These are phyloP conservation scores for Chiloscyllium plagiosum DNA, from an alignment of 2,113 vertebrate species.

Conservation along the genomic window DNA sequence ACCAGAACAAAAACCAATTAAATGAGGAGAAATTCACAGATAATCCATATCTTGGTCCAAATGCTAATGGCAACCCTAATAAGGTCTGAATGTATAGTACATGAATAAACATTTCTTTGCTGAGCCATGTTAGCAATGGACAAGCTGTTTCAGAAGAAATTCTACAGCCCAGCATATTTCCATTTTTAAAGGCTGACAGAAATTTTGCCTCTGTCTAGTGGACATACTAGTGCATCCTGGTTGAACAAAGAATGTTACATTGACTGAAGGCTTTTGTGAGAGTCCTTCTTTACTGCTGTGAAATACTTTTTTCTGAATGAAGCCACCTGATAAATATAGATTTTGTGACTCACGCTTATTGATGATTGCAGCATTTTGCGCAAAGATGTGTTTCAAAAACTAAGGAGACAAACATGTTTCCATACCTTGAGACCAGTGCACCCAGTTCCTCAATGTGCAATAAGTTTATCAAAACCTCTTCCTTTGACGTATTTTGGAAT, in stretches of 20 bases:
- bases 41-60: not conserved
- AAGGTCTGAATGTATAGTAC: not conserved
- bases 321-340: not conserved
- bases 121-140: not conserved
- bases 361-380: not conserved
- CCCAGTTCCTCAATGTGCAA: not conserved
- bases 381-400: not conserved
- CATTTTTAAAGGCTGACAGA: not conserved
- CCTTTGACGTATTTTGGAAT: not conserved
- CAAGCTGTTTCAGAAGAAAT: not conserved
- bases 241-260: not conserved
- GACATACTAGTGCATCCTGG: not conserved
- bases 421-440: not conserved
- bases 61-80: not conserved
- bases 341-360: not conserved
- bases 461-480: not conserved
- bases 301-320: constrained; percentile 4
- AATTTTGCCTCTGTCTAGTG: no score
- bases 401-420: not conserved
- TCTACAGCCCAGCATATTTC: not conserved
- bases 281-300: no score
- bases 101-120: not conserved
- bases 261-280: not conserved
- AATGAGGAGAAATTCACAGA: not conserved
- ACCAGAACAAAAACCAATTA: not conserved